Percentiles rank a stretch among this genome's conserved stretches.
These are phyloP conservation scores for Holothuria scabra DNA, from an alignment of 53 echinoderm and acorn worm genomes.

Conservation along the genomic window DNA sequence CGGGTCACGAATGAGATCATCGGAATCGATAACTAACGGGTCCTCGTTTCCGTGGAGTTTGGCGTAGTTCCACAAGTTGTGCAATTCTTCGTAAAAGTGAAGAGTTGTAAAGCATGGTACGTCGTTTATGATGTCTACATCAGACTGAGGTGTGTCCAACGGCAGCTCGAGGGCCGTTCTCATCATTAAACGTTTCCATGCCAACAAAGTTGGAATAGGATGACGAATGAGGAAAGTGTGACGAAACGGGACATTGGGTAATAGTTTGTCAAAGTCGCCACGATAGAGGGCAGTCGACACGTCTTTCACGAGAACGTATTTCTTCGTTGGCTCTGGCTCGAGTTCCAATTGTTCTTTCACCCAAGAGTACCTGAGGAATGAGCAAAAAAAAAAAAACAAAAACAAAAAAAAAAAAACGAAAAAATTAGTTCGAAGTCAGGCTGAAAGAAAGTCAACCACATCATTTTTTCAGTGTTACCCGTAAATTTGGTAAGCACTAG, in stretches of 20 bases:
- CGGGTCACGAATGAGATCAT: constrained; percentile 3
- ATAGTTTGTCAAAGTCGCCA: not conserved
- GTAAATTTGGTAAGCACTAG: too few species aligned
- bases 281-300: not conserved
- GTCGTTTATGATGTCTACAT: constrained; percentile 7
- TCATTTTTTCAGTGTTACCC: too few species aligned
- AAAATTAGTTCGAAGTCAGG: too few species aligned
- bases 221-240: constrained; percentile 29
- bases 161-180: not conserved
- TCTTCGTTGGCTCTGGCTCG: not conserved
- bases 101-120: constrained; percentile 15
- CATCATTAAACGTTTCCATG: constrained; percentile 18
- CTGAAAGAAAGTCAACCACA: too few species aligned
- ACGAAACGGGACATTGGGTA: not conserved
- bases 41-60: not conserved
- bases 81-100: constrained; percentile 14
- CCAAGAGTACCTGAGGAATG: not conserved
- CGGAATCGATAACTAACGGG: constrained; percentile 12
- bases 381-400: not conserved
- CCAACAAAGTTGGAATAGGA: constrained; percentile 6
- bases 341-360: constrained; percentile 21
- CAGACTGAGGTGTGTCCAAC: constrained; percentile 1
- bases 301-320: not conserved
- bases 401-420: too few species aligned
- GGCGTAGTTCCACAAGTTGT: constrained; percentile 4